Percentiles rank a stretch among this genome's conserved stretches.
Evolutionary conservation across 2,113 vertebrate species (phyloP).

Genomic region (rabbit (Oryctolagus cuniculus)): mOryCun1.1 NC_091434.1:84164501-84165000

Average conservation of each 20-base stretch:
- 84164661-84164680: conserved; percentile 26
- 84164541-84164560: not conserved
- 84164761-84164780: conserved; percentile 50
- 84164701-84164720: not conserved
- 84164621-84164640: conserved; percentile 19
- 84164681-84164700: not conserved
- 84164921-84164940: not conserved
- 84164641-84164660: conserved; percentile 37
- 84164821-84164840: not conserved
- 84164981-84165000: not conserved
- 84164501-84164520: conserved; percentile 48
- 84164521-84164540: not conserved
- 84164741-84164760: not conserved
- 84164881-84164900: not conserved
- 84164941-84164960: not conserved
- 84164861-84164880: not conserved
- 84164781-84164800: conserved; percentile 5
- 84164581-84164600: not conserved
- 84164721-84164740: not conserved
- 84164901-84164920: not conserved
- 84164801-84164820: not conserved
- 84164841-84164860: not conserved
- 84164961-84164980: not conserved
- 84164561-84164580: not conserved
- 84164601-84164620: not conserved